Percentiles rank a stretch among this genome's conserved stretches.
Conservation (phyloP, 2,888 invertebrate species). For the Cerastoderma edule region DNA sequence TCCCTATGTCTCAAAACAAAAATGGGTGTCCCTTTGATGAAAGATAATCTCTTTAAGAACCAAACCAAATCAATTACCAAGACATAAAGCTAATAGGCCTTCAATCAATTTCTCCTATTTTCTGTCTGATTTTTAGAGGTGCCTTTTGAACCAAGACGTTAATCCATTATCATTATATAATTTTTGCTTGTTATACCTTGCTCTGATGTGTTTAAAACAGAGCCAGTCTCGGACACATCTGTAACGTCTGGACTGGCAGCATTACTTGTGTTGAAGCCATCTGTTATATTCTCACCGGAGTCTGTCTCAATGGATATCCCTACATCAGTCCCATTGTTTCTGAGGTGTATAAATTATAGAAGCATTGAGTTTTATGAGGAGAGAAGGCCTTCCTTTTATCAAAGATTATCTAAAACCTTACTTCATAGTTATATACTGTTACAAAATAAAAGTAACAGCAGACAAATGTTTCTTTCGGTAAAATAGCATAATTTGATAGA, state of each 20-base stretch:
- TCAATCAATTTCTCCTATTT: constrained; percentile 9
- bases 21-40: background rate
- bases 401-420: no score
- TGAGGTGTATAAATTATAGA: no score
- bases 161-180: background rate
- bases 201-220: background rate
- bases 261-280: constrained; percentile 43
- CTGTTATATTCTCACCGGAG: constrained; percentile 28
- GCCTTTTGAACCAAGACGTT: background rate
- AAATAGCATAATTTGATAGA: no score
- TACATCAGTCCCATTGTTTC: background rate
- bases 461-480: no score
- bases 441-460: no score
- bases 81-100: no score
- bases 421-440: no score
- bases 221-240: constrained; percentile 11
- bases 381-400: no score
- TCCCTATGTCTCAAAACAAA: background rate
- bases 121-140: background rate
- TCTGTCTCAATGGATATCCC: constrained; percentile 10
- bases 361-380: no score
- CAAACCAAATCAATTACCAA: no score
- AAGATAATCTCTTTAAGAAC: no score
- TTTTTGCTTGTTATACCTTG: background rate
- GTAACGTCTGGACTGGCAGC: constrained; percentile 19